Evolutionary conservation across 1,140 invertebrate genomes (phyloP), one percentile per base, ranked within the genome.

Genomic region (Trichomalopsis sarcophagae): DNA sequence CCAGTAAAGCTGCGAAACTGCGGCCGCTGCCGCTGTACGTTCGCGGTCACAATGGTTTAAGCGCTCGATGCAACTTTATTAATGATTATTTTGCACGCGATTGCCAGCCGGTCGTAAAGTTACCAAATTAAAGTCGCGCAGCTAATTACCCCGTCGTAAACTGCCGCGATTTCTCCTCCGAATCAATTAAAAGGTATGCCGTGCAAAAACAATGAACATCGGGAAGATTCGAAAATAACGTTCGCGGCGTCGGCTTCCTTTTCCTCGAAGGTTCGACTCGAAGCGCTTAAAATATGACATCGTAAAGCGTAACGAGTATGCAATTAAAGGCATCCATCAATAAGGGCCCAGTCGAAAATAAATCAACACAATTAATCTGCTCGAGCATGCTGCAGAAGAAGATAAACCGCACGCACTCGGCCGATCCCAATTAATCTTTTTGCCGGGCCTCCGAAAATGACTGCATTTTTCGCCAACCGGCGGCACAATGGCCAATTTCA

Each of bases 321-420:
- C 80, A 84, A 84, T 80, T 80, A 66, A 84, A 80, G 77, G 47
- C 36, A 84, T 84, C 75, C 62, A 78, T 78, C 82, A 84, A 78
- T 84, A 55, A 33, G 40, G 17, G 66, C 33, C 33, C 17, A 21
- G 27, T 84, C 69, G 36, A 80, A 84, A 84, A 84, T 80, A 74
- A 84, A 84, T 84, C 83, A 80, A 84, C 44, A 75, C 47, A 50
- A 79, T 84, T 84, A 80, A 79, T 84, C 76, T 84, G 1, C 44
- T 73, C 17, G 66, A 4, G 66, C 66, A 21, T 10, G 82, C 78
- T 27, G 36, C 21, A 69, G 73, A 66, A 62, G 74, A 71, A 74
- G 77, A 73, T 62, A 66, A 79, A 55, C 77, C 17, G 33, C 55
- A 5, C 17, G 73, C 62, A 11, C 66, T 36, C 44, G 36, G 23